Conservation (phyloP, 2,888 invertebrate species). For the Iphiclides podalirius region DNA sequence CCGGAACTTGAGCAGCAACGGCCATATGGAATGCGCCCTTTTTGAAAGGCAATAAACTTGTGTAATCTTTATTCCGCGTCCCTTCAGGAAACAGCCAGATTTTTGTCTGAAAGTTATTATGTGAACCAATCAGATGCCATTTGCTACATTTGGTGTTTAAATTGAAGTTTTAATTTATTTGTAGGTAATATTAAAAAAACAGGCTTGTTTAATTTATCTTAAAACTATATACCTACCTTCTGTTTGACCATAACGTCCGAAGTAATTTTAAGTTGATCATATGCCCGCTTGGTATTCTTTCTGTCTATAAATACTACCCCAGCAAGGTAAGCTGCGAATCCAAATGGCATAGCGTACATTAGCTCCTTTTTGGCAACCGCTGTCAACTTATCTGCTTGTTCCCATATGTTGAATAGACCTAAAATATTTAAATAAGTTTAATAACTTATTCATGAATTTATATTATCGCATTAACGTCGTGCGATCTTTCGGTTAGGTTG, state of each 20-base stretch:
- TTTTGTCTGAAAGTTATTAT: constrained; percentile 71
- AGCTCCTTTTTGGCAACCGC: constrained; percentile 82
- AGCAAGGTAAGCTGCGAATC: constrained; percentile 80
- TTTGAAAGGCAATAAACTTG: constrained; percentile 83
- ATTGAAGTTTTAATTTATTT: too few species aligned
- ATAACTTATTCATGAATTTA: too few species aligned
- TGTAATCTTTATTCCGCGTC: constrained; percentile 76
- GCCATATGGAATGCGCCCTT: constrained; percentile 87
- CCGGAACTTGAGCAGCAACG: constrained; percentile 82
- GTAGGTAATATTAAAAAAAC: too few species aligned
- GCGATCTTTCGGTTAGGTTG: too few species aligned
- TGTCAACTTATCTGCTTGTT: constrained; percentile 75
- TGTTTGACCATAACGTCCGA: constrained; percentile 69
- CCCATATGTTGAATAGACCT: constrained; percentile 84
- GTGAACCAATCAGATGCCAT: neutral
- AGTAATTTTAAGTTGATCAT: constrained; percentile 65
- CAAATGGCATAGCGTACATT: constrained; percentile 82
- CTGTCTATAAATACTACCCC: constrained; percentile 84
- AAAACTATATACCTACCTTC: too few species aligned
- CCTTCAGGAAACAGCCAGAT: constrained; percentile 87
- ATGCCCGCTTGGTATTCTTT: constrained; percentile 74
- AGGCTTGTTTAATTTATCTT: too few species aligned
- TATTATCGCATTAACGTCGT: too few species aligned
- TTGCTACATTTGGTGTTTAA: too few species aligned
- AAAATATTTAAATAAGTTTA: constrained; percentile 30